A percentile compares a stretch with the other conserved stretches of the same genome.
Evolutionary conservation across 2,797 vertebrate genomes (phyloP).

Genomic region (Monodelphis domestica): DNA sequence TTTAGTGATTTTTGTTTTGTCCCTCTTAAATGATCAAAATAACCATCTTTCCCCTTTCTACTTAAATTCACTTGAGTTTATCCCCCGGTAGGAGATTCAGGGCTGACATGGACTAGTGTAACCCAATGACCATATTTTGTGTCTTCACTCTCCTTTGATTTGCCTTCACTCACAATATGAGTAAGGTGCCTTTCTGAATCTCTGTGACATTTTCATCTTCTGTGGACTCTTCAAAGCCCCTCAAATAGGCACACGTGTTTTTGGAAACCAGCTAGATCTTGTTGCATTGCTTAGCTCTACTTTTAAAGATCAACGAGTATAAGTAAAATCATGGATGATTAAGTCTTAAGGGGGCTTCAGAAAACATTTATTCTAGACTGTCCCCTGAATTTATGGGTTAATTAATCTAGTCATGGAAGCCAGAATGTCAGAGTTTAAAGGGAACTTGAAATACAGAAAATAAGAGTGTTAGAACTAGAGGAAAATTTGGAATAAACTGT

Average conservation of each 20-base stretch:
- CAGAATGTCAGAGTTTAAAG: neutral
- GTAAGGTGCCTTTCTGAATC: conserved; percentile 44
- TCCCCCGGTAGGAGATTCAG: conserved; percentile 65
- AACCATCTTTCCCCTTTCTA: conserved; percentile 69
- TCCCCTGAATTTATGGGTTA: neutral
- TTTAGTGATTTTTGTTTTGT: conserved; percentile 33
- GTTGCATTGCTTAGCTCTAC: neutral
- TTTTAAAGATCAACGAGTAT: conserved; percentile 21
- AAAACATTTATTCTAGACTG: neutral
- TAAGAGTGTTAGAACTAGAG: neutral
- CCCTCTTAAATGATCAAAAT: conserved; percentile 73
- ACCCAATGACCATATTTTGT: neutral
- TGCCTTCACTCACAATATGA: neutral
- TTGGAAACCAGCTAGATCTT: conserved; percentile 40
- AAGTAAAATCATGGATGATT: neutral
- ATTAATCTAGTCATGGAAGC: neutral
- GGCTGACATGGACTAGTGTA: conserved; percentile 1
- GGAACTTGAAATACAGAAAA: neutral
- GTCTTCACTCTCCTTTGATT: neutral
- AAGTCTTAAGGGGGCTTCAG: neutral
- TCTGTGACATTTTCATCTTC: conserved; percentile 34
- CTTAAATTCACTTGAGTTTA: conserved; percentile 75
- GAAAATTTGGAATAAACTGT: neutral
- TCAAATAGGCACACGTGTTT: conserved; percentile 15
- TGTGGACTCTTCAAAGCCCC: neutral